Percentiles rank a stretch among this genome's conserved stretches.
phyloP scores from a whole-genome alignment of 2,797 vertebrate genomes.

The Poeciliopsis paucimaculata region DNA sequence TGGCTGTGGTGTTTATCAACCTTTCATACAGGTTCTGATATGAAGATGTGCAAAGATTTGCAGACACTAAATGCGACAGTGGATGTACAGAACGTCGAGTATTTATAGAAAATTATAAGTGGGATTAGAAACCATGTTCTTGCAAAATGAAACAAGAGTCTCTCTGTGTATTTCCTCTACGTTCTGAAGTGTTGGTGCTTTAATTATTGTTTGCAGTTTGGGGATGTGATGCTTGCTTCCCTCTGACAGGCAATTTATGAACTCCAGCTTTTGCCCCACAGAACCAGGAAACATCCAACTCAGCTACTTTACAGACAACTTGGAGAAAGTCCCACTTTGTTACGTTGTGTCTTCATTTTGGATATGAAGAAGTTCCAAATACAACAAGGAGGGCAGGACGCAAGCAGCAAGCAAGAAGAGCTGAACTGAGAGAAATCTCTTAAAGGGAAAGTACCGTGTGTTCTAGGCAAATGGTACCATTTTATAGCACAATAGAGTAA shows the following conservation, averaged over 20 bases:
- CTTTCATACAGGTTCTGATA: not conserved
- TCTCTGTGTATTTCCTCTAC: conserved; percentile 1
- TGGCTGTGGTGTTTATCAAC: not conserved
- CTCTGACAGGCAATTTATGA: conserved; percentile 29
- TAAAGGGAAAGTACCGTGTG: not conserved
- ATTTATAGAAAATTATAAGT: not conserved
- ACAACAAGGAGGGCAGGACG: not conserved
- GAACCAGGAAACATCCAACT: conserved; percentile 4
- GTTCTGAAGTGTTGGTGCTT: not conserved
- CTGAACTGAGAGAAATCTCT: not conserved
- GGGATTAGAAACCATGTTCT: not conserved
- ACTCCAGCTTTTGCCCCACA: not conserved
- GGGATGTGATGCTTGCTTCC: conserved; percentile 6
- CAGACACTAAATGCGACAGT: not conserved
- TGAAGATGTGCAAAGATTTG: not conserved
- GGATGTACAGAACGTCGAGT: not conserved
- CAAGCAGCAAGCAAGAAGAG: not conserved
- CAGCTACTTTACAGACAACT: conserved; percentile 1
- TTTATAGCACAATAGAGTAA: too few relatives aligned
- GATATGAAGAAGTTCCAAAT: not conserved
- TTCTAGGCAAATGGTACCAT: too few relatives aligned
- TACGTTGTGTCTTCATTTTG: not conserved
- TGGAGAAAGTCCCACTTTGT: not conserved
- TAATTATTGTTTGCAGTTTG: conserved; percentile 7
- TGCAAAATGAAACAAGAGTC: not conserved